phyloP scores from a whole-genome alignment of 1,140 invertebrate species.

The Helicoverpa armigera region DNA sequence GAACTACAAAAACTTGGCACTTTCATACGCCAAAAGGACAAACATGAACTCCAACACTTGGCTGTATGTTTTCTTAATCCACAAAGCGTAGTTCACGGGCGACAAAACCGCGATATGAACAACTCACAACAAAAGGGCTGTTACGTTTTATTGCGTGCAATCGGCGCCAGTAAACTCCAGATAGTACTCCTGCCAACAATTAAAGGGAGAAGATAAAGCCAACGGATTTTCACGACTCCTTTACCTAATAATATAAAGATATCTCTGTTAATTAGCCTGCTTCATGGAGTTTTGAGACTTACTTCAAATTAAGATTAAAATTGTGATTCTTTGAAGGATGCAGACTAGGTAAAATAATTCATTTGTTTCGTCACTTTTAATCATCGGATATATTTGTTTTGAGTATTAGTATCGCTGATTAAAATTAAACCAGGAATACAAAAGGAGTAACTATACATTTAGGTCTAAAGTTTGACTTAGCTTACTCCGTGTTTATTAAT shows the following conservation, averaged over 20 bases:
- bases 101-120: constrained; percentile 68
- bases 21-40: background rate
- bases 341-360: no score
- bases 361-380: no score
- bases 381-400: no score
- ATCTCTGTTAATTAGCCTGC: constrained; percentile 17
- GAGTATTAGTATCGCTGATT: no score
- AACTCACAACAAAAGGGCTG: constrained; percentile 73
- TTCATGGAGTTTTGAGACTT: constrained; percentile 24
- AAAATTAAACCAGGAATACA: no score
- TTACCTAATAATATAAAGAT: constrained; percentile 57
- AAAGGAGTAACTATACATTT: no score
- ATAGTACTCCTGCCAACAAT: constrained; percentile 82
- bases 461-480: no score
- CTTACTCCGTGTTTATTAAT: no score
- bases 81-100: constrained; percentile 52
- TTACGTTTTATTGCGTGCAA: constrained; percentile 81
- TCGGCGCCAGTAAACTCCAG: constrained; percentile 71
- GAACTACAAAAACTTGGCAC: no score
- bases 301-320: background rate
- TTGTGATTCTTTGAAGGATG: background rate
- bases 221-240: constrained; percentile 61
- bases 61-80: constrained; percentile 35
- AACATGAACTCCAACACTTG: background rate
- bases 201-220: constrained; percentile 80